A percentile compares a stretch with the other conserved stretches of the same genome.
Evolutionary conservation across 2,888 invertebrate species (phyloP).

Genomic region (Ichneumoninae sp.): DNA sequence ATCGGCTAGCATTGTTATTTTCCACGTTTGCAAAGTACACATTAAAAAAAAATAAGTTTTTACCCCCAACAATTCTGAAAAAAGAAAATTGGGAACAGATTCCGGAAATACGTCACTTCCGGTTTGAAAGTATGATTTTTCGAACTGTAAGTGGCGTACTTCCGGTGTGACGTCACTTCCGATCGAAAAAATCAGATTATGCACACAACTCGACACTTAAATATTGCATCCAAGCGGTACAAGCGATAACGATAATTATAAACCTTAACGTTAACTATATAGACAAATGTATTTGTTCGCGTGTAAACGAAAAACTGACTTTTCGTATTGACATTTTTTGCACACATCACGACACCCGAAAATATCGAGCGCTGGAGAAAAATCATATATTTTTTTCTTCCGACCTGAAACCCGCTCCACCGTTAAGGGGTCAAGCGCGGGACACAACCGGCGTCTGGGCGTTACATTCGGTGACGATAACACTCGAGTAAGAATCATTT

Average conservation of each 20-base stretch:
- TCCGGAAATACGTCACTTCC: too few species aligned
- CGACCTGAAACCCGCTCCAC: not conserved
- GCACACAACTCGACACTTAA: not conserved
- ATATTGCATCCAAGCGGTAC: not conserved
- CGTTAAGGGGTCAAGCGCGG: not conserved
- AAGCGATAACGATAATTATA: not conserved
- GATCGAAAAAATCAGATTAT: not conserved
- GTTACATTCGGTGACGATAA: not conserved
- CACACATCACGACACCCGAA: not conserved
- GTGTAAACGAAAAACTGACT: not conserved
- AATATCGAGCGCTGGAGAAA: not conserved
- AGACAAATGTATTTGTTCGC: not conserved
- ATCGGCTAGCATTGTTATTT: too few species aligned
- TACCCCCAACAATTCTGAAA: too few species aligned
- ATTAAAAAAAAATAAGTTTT: too few species aligned
- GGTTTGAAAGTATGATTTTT: too few species aligned
- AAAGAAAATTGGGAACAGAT: too few species aligned
- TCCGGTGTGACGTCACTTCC: too few species aligned
- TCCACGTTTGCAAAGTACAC: too few species aligned
- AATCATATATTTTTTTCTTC: not conserved
- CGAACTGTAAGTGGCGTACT: too few species aligned
- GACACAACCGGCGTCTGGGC: not conserved
- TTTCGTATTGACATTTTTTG: not conserved
- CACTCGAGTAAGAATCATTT: conserved; percentile 3
- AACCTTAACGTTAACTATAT: not conserved